These are phyloP conservation scores for Pontoporia blainvillei DNA, from an alignment of 2,113 vertebrate genomes.

Conservation along the genomic window DNA sequence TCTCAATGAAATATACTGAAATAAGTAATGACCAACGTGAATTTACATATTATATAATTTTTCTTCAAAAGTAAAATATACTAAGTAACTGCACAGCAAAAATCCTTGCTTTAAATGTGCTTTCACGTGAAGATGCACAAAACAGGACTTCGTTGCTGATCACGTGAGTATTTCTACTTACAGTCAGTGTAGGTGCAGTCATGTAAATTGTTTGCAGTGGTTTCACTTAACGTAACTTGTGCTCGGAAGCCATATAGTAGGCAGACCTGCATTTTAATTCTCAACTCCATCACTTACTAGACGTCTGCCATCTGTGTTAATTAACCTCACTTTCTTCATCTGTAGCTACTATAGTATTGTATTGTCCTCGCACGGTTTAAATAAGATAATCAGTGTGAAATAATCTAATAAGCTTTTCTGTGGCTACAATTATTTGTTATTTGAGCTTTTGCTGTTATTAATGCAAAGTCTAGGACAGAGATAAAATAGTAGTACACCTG, in stretches of 20 bases:
- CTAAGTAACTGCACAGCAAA: neutral
- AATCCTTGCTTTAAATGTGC: neutral
- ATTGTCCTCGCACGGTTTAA: neutral
- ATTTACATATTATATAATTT: neutral
- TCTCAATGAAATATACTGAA: neutral
- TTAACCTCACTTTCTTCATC: constrained; percentile 10
- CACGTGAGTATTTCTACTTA: neutral
- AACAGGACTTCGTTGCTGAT: neutral
- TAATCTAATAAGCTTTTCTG: neutral
- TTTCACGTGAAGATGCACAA: neutral
- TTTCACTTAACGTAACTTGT: neutral
- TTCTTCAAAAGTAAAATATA: constrained; percentile 3
- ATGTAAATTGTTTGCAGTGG: neutral
- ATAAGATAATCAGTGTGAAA: neutral
- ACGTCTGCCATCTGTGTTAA: neutral
- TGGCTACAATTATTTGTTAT: neutral
- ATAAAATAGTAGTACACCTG: neutral
- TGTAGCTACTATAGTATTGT: neutral
- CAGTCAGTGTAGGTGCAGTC: neutral
- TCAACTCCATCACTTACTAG: neutral
- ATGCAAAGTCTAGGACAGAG: neutral
- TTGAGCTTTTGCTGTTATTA: neutral
- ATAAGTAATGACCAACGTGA: neutral
- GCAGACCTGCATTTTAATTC: neutral
- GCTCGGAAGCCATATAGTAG: neutral